phyloP scores from a whole-genome alignment of 2,888 invertebrate genomes.

The Drosophila cognata region DNA sequence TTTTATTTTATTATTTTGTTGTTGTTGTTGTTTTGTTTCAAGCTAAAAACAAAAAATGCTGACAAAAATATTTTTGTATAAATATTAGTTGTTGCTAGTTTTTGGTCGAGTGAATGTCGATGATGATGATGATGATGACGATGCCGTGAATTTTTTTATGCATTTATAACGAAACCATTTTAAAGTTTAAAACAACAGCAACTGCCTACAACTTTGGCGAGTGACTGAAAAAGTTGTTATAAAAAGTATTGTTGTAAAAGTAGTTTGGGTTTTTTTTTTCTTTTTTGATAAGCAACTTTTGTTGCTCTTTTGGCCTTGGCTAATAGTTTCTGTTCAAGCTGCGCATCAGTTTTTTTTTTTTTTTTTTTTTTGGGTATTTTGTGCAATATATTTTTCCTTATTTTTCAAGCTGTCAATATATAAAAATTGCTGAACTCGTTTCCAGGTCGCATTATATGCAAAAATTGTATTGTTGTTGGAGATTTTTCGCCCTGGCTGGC shows the following conservation, averaged over 20 bases:
- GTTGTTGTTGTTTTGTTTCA: background rate
- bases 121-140: conserved; percentile 39
- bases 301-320: conserved; percentile 36
- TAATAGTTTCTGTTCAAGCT: conserved; percentile 15
- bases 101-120: conserved; percentile 57
- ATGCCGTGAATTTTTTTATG: conserved; percentile 57
- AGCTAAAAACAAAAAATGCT: conserved; percentile 35
- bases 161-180: conserved; percentile 75
- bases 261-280: conserved; percentile 22
- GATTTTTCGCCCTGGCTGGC: conserved; percentile 26
- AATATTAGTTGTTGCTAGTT: conserved; percentile 15
- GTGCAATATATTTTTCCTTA: conserved; percentile 54
- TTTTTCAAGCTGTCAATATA: conserved; percentile 63
- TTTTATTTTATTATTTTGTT: conserved; percentile 12
- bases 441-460: conserved; percentile 29
- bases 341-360: conserved; percentile 17
- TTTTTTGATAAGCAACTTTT: conserved; percentile 72
- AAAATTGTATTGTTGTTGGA: conserved; percentile 18
- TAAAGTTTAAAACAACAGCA: conserved; percentile 31
- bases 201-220: conserved; percentile 49
- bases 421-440: conserved; percentile 41
- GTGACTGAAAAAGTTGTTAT: conserved; percentile 31
- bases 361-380: conserved; percentile 22
- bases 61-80: conserved; percentile 20
- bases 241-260: conserved; percentile 54